These are phyloP conservation scores for Erpobdella octoculata DNA, from an alignment of 2,888 invertebrate genomes.

Conservation along the genomic window DNA sequence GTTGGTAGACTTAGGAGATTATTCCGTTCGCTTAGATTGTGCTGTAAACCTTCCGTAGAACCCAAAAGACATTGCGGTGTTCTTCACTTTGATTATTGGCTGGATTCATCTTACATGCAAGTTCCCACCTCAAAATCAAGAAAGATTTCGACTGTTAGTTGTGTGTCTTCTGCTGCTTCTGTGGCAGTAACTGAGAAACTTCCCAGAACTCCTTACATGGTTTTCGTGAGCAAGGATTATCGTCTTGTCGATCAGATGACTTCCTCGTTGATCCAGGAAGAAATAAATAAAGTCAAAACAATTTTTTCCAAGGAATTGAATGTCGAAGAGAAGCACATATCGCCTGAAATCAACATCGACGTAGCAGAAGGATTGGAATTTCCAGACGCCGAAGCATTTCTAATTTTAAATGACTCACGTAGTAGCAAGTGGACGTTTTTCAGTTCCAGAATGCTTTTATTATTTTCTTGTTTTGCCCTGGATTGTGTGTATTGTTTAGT, in stretches of 20 bases:
- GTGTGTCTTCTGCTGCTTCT: neutral
- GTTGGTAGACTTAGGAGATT: neutral
- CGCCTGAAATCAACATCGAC: constrained; percentile 6
- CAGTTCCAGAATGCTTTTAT: neutral
- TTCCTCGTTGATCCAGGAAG: neutral
- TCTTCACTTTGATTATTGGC: constrained; percentile 4
- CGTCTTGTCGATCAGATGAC: neutral
- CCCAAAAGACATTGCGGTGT: neutral
- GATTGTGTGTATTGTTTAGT: constrained; percentile 4
- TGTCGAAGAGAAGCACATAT: neutral
- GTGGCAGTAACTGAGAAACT: neutral
- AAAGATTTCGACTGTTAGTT: neutral
- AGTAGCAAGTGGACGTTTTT: neutral
- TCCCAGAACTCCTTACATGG: neutral
- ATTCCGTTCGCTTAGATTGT: neutral
- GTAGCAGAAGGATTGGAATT: constrained; percentile 8
- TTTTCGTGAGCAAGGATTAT: constrained; percentile 7
- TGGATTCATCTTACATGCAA: neutral
- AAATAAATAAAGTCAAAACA: neutral
- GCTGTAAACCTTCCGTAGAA: neutral
- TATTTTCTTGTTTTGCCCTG: neutral
- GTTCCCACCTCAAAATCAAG: too few species aligned
- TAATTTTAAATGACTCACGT: neutral
- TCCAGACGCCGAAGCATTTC: constrained; percentile 10
- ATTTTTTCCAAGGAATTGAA: neutral